Percentiles rank a stretch among this genome's conserved stretches.
phyloP scores from a whole-genome alignment of 1,140 invertebrate species.

The Bradysia coprophila region DNA sequence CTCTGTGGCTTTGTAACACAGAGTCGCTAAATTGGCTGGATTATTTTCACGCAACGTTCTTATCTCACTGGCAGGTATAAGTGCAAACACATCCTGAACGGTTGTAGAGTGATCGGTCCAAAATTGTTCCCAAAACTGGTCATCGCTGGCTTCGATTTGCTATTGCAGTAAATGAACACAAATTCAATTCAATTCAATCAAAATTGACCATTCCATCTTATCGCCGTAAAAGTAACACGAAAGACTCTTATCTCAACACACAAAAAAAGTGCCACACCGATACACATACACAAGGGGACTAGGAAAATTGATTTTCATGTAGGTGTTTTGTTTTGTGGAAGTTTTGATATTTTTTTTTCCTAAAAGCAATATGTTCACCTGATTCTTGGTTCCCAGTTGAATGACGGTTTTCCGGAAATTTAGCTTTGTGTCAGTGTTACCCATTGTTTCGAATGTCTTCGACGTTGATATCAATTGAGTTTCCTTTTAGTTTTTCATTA shows the following conservation, averaged over 20 bases:
- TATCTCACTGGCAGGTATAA: constrained; percentile 89
- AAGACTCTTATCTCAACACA: too few relatives aligned
- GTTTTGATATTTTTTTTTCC: not conserved
- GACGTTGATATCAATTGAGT: too few relatives aligned
- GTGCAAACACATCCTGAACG: constrained; percentile 92
- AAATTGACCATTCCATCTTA: too few relatives aligned
- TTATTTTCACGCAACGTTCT: constrained; percentile 84
- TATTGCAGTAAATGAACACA: constrained; percentile 22
- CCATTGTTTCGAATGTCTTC: too few relatives aligned
- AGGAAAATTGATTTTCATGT: not conserved
- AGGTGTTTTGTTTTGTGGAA: not conserved
- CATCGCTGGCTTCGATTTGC: constrained; percentile 81
- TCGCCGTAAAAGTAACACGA: too few relatives aligned
- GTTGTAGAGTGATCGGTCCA: constrained; percentile 90
- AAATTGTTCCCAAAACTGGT: constrained; percentile 97
- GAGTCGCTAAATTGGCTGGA: constrained; percentile 94
- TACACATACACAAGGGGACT: not conserved
- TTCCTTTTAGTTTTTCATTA: too few relatives aligned
- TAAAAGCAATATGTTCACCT: too few relatives aligned
- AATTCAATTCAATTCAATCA: too few relatives aligned
- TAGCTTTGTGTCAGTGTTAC: constrained; percentile 91
- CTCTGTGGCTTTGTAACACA: constrained; percentile 97
- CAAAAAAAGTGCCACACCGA: too few relatives aligned
- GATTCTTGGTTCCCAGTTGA: constrained; percentile 87
- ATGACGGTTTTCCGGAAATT: constrained; percentile 96